Conservation (phyloP, 2,797 vertebrate genomes). For the Simalia tracyae region DNA sequence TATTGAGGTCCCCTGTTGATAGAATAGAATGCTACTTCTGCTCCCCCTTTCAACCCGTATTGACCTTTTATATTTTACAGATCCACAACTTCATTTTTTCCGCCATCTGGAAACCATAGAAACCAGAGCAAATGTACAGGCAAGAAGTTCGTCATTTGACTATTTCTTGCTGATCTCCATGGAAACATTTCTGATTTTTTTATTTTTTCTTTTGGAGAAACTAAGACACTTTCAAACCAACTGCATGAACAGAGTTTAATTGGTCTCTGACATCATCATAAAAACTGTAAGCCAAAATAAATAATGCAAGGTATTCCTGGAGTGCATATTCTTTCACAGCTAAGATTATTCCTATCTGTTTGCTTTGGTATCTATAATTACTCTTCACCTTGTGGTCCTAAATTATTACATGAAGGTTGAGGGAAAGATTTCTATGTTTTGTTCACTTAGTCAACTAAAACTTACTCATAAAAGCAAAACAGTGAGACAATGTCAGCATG, state of each 20-base stretch:
- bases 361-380: constrained; percentile 41
- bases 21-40: constrained; percentile 51
- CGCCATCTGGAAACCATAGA: constrained; percentile 80
- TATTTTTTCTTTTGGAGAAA: constrained; percentile 58
- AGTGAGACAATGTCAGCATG: neutral
- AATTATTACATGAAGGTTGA: constrained; percentile 8
- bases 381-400: constrained; percentile 1
- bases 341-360: neutral
- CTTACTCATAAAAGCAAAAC: neutral
- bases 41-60: constrained; percentile 54
- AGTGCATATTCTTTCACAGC: constrained; percentile 43
- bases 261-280: constrained; percentile 62
- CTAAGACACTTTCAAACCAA: constrained; percentile 71
- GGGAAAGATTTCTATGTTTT: neutral
- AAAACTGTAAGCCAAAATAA: constrained; percentile 46
- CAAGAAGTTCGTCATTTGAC: constrained; percentile 79
- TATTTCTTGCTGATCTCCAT: constrained; percentile 81
- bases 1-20: constrained; percentile 37
- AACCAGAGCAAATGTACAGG: constrained; percentile 77
- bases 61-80: constrained; percentile 59
- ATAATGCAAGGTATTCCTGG: constrained; percentile 45
- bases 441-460: neutral
- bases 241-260: constrained; percentile 62
- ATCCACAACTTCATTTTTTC: constrained; percentile 64
- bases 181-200: constrained; percentile 72